Evolutionary conservation across 2,888 invertebrate genomes (phyloP), one percentile per base, ranked within the genome.

Genomic region (Amblyteles armatorius): DNA sequence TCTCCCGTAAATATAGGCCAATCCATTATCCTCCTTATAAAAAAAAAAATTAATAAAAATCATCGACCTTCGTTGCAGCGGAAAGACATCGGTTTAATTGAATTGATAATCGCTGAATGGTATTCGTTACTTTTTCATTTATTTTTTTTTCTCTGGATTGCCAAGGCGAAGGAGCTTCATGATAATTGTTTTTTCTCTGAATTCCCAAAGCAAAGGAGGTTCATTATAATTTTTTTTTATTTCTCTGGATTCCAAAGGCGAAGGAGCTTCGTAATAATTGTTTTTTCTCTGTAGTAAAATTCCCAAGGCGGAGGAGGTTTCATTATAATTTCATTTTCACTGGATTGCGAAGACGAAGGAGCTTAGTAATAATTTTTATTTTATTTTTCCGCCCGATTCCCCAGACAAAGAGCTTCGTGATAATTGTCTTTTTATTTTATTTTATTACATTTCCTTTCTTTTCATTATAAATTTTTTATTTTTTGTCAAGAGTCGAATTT

Each of bases 91-190:
- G 63, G n/a, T 77, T 77, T 67, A 52, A 65, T 76, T 65, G 65
- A 76, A 76, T 76, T 65, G 22, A 76, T 76, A 52, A 65, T 33
- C 29, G 50, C 36, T 76, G 36, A 50, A 52, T 76, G 74, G 48
- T 26, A 74, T 60, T 74, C 29, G 4, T 60, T 29, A 36, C 6
- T 36, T 36, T 36, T 36, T 36, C 7, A 36, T 36, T 36, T 9
- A 3, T 11, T 3, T 60, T 29, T 63, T 63, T 44, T 44, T 44
- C 44, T 13, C 44, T 44, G 3, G 13, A 44, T 13, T 44, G 0
- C 44, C 44, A 44, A 9, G 40, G 40, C 40, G 9, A 40, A 9
- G 29, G 7, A 40, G 36, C 36, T 36, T 7, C 7, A 0, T 0
- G 1, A 36, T 36, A 36, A 9, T 6, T 36, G 0, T 36, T 36